A percentile compares a stretch with the other conserved stretches of the same genome.
These are phyloP conservation scores for Miniopterus natalensis DNA, from an alignment of 2,113 vertebrate genomes.

Conservation along the genomic window DNA sequence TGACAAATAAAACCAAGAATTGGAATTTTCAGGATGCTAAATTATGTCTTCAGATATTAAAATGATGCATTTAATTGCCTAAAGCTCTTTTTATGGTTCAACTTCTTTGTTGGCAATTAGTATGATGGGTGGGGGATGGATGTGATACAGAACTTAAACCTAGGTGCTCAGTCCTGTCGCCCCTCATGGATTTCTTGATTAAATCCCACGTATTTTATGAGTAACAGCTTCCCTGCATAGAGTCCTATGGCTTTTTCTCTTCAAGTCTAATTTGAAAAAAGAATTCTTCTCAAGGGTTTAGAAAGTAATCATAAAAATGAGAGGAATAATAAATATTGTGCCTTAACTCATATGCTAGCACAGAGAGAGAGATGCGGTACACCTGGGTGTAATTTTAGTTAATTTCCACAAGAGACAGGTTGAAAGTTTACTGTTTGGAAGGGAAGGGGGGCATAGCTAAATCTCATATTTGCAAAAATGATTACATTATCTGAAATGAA, in stretches of 20 bases:
- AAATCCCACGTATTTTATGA: slow-evolving; percentile 82
- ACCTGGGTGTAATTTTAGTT: slow-evolving; percentile 90
- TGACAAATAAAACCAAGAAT: slow-evolving; percentile 62
- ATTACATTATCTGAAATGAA: slow-evolving; percentile 90
- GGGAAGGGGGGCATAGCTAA: slow-evolving; percentile 79
- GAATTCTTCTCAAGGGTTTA: slow-evolving; percentile 90
- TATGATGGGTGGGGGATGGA: slow-evolving; percentile 60
- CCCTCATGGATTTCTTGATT: slow-evolving; percentile 83
- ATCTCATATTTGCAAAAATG: slow-evolving; percentile 89
- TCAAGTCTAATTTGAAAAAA: slow-evolving; percentile 86
- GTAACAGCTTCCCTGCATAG: slow-evolving; percentile 80
- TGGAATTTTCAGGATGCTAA: slow-evolving; percentile 68
- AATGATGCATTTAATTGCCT: slow-evolving; percentile 78
- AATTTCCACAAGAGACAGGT: slow-evolving; percentile 90
- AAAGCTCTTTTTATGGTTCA: slow-evolving; percentile 72
- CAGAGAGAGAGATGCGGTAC: slow-evolving; percentile 88
- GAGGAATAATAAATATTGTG: slow-evolving; percentile 91
- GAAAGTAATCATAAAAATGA: slow-evolving; percentile 90
- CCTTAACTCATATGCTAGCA: slow-evolving; percentile 85
- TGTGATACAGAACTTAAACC: slow-evolving; percentile 64
- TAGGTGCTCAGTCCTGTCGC: slow-evolving; percentile 63
- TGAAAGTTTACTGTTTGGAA: slow-evolving; percentile 89
- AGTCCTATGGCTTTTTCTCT: slow-evolving; percentile 83
- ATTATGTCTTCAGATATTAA: slow-evolving; percentile 76
- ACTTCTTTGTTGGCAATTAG: slow-evolving; percentile 82